Evolutionary conservation across 2,888 invertebrate species (phyloP).

Genomic region (Trissonchulus latispiculum): DNA sequence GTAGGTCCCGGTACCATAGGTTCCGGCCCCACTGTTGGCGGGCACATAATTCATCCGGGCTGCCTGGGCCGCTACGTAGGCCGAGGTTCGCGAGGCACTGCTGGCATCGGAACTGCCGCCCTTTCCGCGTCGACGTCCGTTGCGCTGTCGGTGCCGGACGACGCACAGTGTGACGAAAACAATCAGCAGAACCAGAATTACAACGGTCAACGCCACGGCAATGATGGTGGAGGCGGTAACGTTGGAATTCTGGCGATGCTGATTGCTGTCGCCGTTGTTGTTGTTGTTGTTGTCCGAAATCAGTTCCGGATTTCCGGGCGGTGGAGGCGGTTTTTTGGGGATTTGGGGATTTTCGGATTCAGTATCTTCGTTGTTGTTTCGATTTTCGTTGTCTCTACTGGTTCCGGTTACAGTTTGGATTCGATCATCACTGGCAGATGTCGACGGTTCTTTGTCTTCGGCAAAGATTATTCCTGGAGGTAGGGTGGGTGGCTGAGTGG

Average conservation of each 20-base stretch:
- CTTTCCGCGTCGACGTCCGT: constrained; percentile 1
- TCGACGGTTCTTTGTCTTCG: not conserved
- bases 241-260: not conserved
- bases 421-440: not conserved
- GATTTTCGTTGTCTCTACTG: too few species aligned
- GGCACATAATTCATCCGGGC: constrained; percentile 30
- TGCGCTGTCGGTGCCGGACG: constrained; percentile 30
- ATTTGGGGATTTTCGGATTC: too few species aligned
- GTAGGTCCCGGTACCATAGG: constrained; percentile 11
- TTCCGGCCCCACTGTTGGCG: constrained; percentile 5
- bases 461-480: constrained; percentile 34
- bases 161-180: constrained; percentile 38
- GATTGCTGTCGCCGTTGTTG: not conserved
- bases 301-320: not conserved
- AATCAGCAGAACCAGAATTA: constrained; percentile 35
- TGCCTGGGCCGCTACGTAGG: constrained; percentile 35
- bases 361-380: too few species aligned
- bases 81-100: constrained; percentile 33
- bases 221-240: constrained; percentile 34
- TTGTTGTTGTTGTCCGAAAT: constrained; percentile 2
- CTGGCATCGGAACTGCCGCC: constrained; percentile 21
- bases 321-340: constrained; percentile 10
- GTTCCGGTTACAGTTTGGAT: not conserved
- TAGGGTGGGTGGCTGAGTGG: constrained; percentile 25
- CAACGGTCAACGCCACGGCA: constrained; percentile 36